Percentiles rank a stretch among this genome's conserved stretches.
Evolutionary conservation across 2,113 vertebrate genomes (phyloP).

Genomic region (Gymnogyps californianus): DNA sequence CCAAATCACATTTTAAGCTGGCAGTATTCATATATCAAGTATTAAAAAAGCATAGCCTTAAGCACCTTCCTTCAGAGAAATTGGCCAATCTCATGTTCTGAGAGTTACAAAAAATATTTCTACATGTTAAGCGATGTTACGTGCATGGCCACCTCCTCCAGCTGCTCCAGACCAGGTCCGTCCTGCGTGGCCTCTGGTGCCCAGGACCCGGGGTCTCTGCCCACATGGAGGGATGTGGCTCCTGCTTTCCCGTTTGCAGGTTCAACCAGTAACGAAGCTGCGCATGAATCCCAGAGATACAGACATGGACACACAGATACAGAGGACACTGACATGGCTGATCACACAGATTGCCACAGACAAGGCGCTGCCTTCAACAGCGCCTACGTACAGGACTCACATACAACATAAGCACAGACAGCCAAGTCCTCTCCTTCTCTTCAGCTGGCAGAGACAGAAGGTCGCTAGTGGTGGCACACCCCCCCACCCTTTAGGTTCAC

Average conservation of each 20-base stretch:
- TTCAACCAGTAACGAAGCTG: background rate
- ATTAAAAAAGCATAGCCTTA: background rate
- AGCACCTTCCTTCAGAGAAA: background rate
- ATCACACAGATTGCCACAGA: background rate
- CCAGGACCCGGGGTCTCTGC: background rate
- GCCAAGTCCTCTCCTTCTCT: background rate
- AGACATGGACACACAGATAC: background rate
- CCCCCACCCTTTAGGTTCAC: background rate
- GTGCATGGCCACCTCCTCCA: background rate
- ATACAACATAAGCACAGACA: background rate
- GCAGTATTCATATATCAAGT: background rate
- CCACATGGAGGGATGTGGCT: background rate
- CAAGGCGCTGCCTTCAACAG: background rate
- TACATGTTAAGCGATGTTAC: background rate
- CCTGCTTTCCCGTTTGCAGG: background rate
- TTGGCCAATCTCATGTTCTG: background rate
- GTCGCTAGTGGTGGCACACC: background rate
- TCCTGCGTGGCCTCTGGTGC: background rate
- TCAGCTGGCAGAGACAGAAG: background rate
- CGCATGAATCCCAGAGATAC: background rate
- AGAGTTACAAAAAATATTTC: background rate
- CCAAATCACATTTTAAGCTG: background rate
- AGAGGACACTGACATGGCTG: background rate
- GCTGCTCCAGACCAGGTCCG: background rate
- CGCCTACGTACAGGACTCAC: background rate